phyloP scores from a whole-genome alignment of 2,797 vertebrate species.

The Vultur gryphus region DNA sequence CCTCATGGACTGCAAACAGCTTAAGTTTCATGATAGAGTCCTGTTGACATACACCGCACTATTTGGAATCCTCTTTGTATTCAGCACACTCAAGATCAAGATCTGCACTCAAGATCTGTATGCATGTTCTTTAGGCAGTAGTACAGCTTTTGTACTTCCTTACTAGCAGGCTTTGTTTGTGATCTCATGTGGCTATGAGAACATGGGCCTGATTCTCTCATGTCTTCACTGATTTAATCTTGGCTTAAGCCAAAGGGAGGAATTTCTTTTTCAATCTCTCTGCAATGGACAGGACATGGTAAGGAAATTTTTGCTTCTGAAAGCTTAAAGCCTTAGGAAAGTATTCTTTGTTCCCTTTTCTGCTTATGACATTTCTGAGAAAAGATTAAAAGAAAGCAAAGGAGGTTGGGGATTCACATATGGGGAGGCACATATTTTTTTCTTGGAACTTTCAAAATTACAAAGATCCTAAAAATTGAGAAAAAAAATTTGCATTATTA shows the following conservation, averaged over 20 bases:
- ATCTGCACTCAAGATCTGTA: background rate
- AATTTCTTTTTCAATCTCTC: background rate
- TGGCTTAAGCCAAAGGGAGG: background rate
- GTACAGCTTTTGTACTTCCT: background rate
- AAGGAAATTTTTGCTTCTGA: background rate
- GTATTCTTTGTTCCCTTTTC: background rate
- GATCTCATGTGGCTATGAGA: background rate
- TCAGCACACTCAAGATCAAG: background rate
- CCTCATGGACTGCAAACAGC: background rate
- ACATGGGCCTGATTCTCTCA: background rate
- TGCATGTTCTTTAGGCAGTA: background rate
- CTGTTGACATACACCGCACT: background rate
- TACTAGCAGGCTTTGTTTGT: background rate
- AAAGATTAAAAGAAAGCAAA: background rate
- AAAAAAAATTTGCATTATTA: background rate
- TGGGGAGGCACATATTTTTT: background rate
- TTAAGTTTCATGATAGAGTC: background rate
- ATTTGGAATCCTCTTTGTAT: background rate
- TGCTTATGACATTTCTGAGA: background rate
- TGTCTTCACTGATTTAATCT: background rate
- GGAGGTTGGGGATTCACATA: background rate
- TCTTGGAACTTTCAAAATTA: background rate
- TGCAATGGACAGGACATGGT: background rate
- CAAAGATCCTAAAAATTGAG: background rate
- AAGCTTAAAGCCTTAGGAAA: background rate